A percentile compares a stretch with the other conserved stretches of the same genome.
Conservation (phyloP, 2,113 vertebrate genomes). For the Anser cygnoides region DNA sequence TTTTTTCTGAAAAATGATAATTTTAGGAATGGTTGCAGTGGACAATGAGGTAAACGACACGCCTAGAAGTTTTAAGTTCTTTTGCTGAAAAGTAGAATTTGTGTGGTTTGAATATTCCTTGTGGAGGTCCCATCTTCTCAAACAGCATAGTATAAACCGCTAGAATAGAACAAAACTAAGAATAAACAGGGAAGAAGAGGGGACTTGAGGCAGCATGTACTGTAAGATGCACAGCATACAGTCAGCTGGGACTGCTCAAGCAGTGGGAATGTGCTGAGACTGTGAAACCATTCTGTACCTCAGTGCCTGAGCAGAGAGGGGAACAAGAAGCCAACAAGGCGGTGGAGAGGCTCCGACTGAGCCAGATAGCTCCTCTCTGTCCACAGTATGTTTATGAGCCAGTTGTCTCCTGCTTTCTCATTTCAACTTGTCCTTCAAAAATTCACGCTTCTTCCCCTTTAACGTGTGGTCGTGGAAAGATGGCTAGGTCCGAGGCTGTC, state of each 20-base stretch:
- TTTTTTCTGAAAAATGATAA: neutral
- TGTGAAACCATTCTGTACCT: neutral
- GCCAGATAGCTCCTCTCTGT: neutral
- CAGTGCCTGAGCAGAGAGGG: neutral
- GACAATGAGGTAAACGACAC: neutral
- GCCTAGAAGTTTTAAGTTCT: neutral
- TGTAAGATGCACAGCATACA: neutral
- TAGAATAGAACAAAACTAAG: neutral
- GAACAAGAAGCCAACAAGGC: neutral
- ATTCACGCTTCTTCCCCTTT: neutral
- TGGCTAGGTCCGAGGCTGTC: neutral
- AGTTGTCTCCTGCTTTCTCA: neutral
- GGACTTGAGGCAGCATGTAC: neutral
- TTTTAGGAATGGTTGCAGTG: neutral
- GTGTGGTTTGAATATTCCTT: neutral
- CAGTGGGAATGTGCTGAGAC: neutral
- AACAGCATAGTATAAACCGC: neutral
- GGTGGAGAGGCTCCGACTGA: neutral
- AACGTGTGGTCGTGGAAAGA: neutral
- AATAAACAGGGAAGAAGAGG: neutral
- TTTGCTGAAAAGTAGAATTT: neutral
- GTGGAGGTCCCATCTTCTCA: neutral
- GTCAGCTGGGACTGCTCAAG: slow-evolving; percentile 3
- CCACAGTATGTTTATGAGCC: neutral
- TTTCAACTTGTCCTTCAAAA: neutral